A percentile compares a stretch with the other conserved stretches of the same genome.
phyloP scores from a whole-genome alignment of 2,113 vertebrate genomes.

The Prunella fulvescens region DNA sequence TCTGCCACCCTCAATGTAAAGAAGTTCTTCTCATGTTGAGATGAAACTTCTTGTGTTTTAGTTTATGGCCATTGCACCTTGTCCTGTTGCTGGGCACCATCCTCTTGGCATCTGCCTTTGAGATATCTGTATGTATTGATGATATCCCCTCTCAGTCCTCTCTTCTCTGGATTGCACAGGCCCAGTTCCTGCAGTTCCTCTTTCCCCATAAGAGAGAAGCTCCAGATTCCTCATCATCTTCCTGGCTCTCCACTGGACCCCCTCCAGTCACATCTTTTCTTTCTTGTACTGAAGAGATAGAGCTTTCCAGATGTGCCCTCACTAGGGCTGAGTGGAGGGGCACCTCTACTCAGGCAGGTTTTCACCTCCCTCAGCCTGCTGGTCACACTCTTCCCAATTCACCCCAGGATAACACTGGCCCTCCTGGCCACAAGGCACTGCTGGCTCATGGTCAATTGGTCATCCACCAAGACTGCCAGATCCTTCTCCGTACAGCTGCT shows the following conservation, averaged over 20 bases:
- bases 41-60: background rate
- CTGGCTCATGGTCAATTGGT: background rate
- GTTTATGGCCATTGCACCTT: background rate
- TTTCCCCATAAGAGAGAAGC: background rate
- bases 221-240: background rate
- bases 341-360: background rate
- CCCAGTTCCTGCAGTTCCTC: background rate
- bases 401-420: background rate
- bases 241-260: background rate
- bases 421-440: background rate
- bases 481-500: background rate
- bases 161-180: background rate
- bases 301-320: background rate
- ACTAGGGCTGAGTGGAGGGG: background rate
- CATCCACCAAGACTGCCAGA: background rate
- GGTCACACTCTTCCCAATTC: rapidly evolving
- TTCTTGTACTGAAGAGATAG: background rate
- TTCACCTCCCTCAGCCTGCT: background rate
- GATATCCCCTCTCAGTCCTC: background rate
- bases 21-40: background rate
- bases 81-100: background rate
- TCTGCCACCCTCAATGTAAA: background rate
- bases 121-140: background rate
- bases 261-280: background rate
- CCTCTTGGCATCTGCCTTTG: background rate